Conservation (phyloP, 92 coral and sea anemone genomes). For the Pocillopora meandrina region DNA sequence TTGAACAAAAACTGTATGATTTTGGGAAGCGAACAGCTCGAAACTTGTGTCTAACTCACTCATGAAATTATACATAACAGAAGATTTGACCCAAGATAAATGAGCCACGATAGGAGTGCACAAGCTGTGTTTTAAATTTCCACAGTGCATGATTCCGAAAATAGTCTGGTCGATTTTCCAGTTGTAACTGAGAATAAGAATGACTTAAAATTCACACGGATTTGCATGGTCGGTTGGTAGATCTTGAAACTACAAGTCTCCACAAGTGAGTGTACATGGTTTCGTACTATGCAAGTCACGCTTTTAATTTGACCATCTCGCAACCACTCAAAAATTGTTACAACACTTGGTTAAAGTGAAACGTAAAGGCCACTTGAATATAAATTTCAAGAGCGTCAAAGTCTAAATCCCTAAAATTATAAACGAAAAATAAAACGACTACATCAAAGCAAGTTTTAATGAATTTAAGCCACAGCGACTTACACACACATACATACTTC, state of each 20-base stretch:
- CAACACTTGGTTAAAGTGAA: constrained; percentile 39
- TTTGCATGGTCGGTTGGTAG: constrained; percentile 15
- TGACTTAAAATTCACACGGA: neutral
- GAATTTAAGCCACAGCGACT: constrained; percentile 26
- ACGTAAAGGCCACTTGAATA: constrained; percentile 7
- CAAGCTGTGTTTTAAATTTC: neutral
- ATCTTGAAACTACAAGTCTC: neutral
- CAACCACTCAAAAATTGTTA: constrained; percentile 24
- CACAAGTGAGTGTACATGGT: constrained; percentile 3
- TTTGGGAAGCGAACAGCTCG: constrained; percentile 20
- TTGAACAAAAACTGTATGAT: neutral
- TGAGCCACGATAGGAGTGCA: neutral
- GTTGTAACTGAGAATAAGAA: neutral
- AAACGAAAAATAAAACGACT: constrained; percentile 6
- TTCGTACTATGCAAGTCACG: constrained; percentile 43
- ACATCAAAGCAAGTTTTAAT: constrained; percentile 20
- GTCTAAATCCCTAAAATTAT: constrained; percentile 17
- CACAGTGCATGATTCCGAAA: constrained; percentile 9
- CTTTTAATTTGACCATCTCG: constrained; percentile 19
- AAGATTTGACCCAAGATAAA: constrained; percentile 8
- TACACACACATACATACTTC: neutral
- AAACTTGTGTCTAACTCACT: constrained; percentile 10
- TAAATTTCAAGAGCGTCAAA: constrained; percentile 23
- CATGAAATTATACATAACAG: constrained; percentile 6
- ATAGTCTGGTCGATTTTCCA: neutral